These are phyloP conservation scores for Cinclus cinclus DNA, from an alignment of 2,113 vertebrate genomes.

Conservation along the genomic window DNA sequence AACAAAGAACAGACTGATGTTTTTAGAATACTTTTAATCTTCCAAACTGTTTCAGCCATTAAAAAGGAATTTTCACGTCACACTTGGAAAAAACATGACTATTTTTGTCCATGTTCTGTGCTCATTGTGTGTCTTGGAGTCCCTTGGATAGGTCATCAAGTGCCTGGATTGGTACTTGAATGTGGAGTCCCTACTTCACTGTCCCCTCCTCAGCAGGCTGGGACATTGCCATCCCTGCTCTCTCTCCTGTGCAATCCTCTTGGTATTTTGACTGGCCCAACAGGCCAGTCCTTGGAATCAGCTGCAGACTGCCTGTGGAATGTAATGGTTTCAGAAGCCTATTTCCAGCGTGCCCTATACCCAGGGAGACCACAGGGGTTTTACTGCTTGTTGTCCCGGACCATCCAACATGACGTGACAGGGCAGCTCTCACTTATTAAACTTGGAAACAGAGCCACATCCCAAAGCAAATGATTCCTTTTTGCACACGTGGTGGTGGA, in stretches of 20 bases:
- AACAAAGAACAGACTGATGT: background rate
- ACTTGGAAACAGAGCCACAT: background rate
- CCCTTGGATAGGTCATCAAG: background rate
- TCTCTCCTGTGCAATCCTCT: background rate
- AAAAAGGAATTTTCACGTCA: background rate
- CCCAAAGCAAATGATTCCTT: background rate
- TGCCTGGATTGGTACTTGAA: rapidly evolving
- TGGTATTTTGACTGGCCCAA: background rate
- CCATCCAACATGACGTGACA: rapidly evolving
- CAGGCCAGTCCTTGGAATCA: background rate
- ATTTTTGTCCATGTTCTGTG: background rate
- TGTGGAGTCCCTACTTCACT: rapidly evolving
- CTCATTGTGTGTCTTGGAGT: background rate
- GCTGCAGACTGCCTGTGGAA: background rate
- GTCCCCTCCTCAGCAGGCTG: background rate
- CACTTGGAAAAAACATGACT: background rate
- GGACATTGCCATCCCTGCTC: background rate
- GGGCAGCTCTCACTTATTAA: background rate
- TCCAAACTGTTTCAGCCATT: background rate
- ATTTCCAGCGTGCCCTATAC: background rate
- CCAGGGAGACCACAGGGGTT: background rate
- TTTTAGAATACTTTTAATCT: background rate
- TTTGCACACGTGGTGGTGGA: background rate
- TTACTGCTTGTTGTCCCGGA: background rate
- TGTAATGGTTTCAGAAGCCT: background rate